Evolutionary conservation across 2,113 vertebrate species (phyloP), one percentile per base, ranked within the genome.

Genomic region (Opisthocomus hoazin): DNA sequence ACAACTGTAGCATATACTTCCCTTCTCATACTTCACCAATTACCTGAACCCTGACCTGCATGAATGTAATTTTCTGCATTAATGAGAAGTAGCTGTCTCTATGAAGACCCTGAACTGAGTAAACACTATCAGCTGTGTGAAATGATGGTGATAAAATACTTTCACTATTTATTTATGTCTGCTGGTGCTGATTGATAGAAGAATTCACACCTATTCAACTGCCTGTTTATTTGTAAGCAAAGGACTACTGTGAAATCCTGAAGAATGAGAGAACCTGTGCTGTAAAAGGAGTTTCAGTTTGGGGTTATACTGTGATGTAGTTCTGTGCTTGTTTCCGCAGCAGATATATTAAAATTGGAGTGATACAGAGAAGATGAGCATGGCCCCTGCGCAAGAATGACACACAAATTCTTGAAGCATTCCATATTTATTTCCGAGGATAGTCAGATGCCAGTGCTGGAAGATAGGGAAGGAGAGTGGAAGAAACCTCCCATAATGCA

Each of bases 1-100:
- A 90, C 87, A 81, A 54, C 63, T 84, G 78, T 37, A 95, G 50
- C 74, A 51, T 84, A 90, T 69, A 90, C 21, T 97, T 96, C 69
- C 54, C 30, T 87, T 91, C 76, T 97, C 61, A 39, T 76, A 82
- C 87, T 94, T 90, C 56, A 84, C 54, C 95, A 93, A 87, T 95
- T 95, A 95, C 65, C 41, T 95, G 95, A 96, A 95, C 93, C 94
- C 79, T 93, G 86, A 90, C 80, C 85, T 89, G 19, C 21, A 73
- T 63, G 34, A 90, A 91, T 90, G 71, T 76, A 89, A 89, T 96
- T 94, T 95, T 93, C 80, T 79, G 75, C 64, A 91, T 95, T 96
- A 95, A 95, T 95, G 87, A 96, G 87, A 91, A 89, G 27, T 87
- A 88, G 74, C 83, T 93, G 74, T 84, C 83, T 95, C 85, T 78